Evolutionary conservation across 1,140 invertebrate genomes (phyloP), one percentile per base, ranked within the genome.

Genomic region (Mercenaria mercenaria): DNA sequence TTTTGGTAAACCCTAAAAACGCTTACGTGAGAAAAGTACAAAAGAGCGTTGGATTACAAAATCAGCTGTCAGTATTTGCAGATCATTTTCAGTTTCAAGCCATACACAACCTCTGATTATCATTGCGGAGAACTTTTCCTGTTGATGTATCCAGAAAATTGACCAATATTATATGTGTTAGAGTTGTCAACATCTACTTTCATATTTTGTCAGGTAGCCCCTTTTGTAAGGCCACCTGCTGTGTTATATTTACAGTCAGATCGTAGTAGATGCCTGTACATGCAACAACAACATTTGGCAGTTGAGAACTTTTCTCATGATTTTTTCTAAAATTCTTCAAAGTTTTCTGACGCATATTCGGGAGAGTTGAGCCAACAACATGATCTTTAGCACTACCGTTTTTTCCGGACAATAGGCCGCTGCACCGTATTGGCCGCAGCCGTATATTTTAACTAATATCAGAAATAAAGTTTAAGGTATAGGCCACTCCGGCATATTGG

Each of bases 161-260:
- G 47, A 87, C 84, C 69, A 47, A 76, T 11, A 87, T 26, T n/a
- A 47, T 43, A 8, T 32, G 64, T 34, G n/a, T 56, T 32, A 29
- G 43, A n/a, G 50, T 39, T 20, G 15, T 59, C 37, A 74, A 74
- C 10, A 34, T 85, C 67, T 8, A 85, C 32, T 59, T 86, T 86
- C 67, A 86, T 86, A 20, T 76, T 50, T n/a, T 37, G 29, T 26
- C 83, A 86, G 11, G 47, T 29, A 37, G 83, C 83, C 11, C 83
- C 67, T 59, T 76, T 86, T 6, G 83, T 86, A 6, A 86, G 50
- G 50, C 83, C 67, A 86, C 76, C 83, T 23, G 43, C 64, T 43
- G 83, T 86, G 34, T 86, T 34, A 15, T 6, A 47, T 86, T 86
- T 6, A 86, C 83, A 52, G 83, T 86, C 2, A 86, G 47, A 59